A percentile compares a stretch with the other conserved stretches of the same genome.
Conservation (phyloP, 2,888 invertebrate genomes). For the Ametastegia equiseti region DNA sequence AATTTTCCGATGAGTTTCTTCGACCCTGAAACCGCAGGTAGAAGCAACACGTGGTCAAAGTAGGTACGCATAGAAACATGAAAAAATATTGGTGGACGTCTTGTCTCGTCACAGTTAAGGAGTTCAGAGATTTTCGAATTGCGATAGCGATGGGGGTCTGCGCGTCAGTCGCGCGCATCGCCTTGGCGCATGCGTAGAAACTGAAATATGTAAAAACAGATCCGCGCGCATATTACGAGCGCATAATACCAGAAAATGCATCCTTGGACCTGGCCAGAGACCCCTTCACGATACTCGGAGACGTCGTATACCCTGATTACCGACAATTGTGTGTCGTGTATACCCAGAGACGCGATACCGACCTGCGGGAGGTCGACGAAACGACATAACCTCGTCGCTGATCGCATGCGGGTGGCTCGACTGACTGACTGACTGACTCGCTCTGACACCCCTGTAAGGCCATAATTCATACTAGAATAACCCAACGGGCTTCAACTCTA, state of each 20-base stretch:
- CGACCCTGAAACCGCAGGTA: background rate
- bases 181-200: background rate
- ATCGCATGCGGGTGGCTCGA: conserved; percentile 27
- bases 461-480: background rate
- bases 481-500: background rate
- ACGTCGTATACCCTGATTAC: conserved; percentile 36
- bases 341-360: background rate
- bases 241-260: background rate
- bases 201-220: background rate
- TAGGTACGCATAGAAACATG: background rate
- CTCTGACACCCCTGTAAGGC: background rate
- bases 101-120: background rate
- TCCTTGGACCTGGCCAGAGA: conserved; percentile 34
- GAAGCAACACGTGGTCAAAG: background rate
- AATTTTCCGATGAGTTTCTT: background rate
- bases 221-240: too few relatives aligned
- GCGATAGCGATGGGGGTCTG: background rate
- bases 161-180: background rate
- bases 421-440: conserved; percentile 8
- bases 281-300: background rate
- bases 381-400: conserved; percentile 7
- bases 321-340: conserved; percentile 17
- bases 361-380: conserved; percentile 25
- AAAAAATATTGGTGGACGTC: background rate
- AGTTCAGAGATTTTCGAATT: background rate